Evolutionary conservation across 2,797 vertebrate species (phyloP), one percentile per base, ranked within the genome.

Genomic region (Ambastaia sidthimunki): DNA sequence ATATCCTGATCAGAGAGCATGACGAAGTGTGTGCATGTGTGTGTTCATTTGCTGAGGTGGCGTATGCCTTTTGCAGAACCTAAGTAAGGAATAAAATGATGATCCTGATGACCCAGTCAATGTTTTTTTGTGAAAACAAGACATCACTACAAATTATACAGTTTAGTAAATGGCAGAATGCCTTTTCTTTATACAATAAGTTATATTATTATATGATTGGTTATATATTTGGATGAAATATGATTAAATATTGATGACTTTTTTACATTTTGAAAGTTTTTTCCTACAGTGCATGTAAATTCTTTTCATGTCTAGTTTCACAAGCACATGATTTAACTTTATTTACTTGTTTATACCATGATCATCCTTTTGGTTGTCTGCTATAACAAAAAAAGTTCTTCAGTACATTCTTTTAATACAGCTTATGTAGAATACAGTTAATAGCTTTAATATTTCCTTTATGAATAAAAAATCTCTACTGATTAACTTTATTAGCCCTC

Each of bases 401-500:
- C 57, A 16, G 9, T 66, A 19, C 16, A 66, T 34, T 31, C 5
- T 28, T 72, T 41, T 28, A 71, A 7, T 6, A 15, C 59, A 23
- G 12, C 21, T 25, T 13, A 59, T 48, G 28, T 52, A 60, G 15
- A 41, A 23, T 28, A 25, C 55, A 16, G 7, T 74, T 71, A 34
- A 50, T 52, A 9, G 3, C 7, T 15, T 37, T 1, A 69, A 15
- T 52, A 48, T 19, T 34, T 59, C 18, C 31, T 78, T 50, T 71
- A 12, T 12, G 18, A 62, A 37, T 7, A 62, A 63, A 62, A 66
- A 41, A 60, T 9, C 50, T 54, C 48, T 52, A 28, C 70, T 73
- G 75, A 34, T 67, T 59, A 71, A 78, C 59, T 79, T 47, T 65
- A 72, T 80, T 73, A 73, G 78, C 69, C 71, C 68, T 55, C 57